These are phyloP conservation scores for Myotis lucifugus DNA, from an alignment of 2,113 vertebrate genomes.

Conservation along the genomic window DNA sequence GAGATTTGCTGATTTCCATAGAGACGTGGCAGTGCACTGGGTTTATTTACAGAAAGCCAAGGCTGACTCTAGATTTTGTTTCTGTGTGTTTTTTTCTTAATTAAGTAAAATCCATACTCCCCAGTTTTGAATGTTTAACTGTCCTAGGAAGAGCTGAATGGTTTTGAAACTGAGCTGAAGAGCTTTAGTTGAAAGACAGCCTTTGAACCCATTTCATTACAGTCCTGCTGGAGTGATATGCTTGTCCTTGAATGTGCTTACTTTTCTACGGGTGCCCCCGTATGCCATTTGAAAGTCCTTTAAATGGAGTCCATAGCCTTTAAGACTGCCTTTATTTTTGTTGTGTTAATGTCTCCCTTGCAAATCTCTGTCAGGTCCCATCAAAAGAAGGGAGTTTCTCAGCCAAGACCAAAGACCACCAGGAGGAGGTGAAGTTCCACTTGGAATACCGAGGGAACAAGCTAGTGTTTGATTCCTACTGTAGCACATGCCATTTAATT, in stretches of 20 bases:
- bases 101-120: neutral
- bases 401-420: neutral
- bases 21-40: neutral
- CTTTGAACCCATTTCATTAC: constrained; percentile 26
- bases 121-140: constrained; percentile 22
- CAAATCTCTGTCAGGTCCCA: neutral
- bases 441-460: neutral
- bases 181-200: neutral
- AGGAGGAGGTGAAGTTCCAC: neutral
- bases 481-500: neutral
- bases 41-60: neutral
- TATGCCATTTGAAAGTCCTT: constrained; percentile 48
- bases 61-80: neutral
- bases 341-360: constrained; percentile 63
- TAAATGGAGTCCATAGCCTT: constrained; percentile 64
- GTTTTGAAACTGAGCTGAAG: neutral
- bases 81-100: neutral
- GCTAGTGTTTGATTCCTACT: neutral
- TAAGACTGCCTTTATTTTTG: constrained; percentile 7
- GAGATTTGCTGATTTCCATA: neutral
- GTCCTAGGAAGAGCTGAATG: neutral
- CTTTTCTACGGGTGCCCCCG: neutral
- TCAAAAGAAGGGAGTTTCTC: neutral
- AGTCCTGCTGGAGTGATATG: neutral
- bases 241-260: constrained; percentile 42